These are phyloP conservation scores for Laothoe populi DNA, from an alignment of 2,888 invertebrate species.

Conservation along the genomic window DNA sequence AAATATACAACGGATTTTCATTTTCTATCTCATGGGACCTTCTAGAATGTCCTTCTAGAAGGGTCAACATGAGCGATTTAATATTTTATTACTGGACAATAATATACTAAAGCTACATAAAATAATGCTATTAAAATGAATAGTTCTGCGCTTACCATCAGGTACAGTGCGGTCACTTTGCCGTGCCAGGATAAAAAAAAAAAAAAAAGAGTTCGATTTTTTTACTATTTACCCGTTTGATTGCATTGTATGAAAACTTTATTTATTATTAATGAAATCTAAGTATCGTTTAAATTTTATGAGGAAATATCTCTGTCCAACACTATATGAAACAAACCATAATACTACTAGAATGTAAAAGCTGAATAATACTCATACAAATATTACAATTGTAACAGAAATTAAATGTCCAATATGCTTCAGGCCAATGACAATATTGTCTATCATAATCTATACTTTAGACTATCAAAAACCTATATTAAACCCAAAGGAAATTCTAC, in stretches of 20 bases:
- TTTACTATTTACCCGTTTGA: too few relatives aligned
- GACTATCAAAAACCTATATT: constrained; percentile 19
- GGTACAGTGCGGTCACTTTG: too few relatives aligned
- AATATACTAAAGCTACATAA: too few relatives aligned
- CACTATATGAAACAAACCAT: constrained; percentile 7
- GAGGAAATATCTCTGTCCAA: background rate
- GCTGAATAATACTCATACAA: constrained; percentile 5
- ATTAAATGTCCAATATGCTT: constrained; percentile 17
- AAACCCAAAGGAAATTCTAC: constrained; percentile 17
- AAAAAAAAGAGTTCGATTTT: too few relatives aligned
- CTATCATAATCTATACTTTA: background rate
- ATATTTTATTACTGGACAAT: too few relatives aligned
- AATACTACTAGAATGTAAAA: constrained; percentile 7
- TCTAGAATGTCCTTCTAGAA: too few relatives aligned
- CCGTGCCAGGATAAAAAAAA: too few relatives aligned
- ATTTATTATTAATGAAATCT: too few relatives aligned
- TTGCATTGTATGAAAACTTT: too few relatives aligned
- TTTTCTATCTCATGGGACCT: background rate
- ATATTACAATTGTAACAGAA: constrained; percentile 11
- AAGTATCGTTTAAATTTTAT: background rate
- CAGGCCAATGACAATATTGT: constrained; percentile 24
- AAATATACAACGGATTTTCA: background rate
- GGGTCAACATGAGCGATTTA: too few relatives aligned
- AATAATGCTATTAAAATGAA: too few relatives aligned
- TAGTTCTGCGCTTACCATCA: too few relatives aligned